Base-by-base conservation (phyloP, 1,140 invertebrate species). In the Macrocentrus cingulum region DNA sequence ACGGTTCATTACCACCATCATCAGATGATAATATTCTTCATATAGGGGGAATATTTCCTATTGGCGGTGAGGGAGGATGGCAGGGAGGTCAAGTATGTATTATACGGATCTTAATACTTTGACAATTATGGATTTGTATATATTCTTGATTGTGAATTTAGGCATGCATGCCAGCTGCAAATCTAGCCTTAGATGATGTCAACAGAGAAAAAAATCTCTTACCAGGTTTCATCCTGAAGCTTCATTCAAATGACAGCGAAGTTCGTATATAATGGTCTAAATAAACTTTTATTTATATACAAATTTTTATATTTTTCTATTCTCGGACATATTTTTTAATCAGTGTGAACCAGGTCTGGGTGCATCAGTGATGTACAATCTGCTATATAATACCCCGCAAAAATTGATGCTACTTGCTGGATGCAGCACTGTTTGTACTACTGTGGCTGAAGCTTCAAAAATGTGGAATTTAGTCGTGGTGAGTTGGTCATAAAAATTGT, bases 401-500 rank as follows among this genome's bases (percentile, higher is more conserved):
- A 99, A 99, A 81, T 81, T 99, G 61, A 94, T 99, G 84, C 80
- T 99, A 46, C 81, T 99, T 20, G 93, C 94, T 2, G 98, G 97
- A 45, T 99, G 97, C 77, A 97, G 94, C 63, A 98, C 96, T 1
- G 97, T 99, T n/a, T 99, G 97, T 68, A 99, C 97, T 6, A 98
- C 97, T 39, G 95, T 99, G 1, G 97, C 97, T 0, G 97, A 99
- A 81, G 95, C 97, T 23, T 97, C 97, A 20, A 98, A 97, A 81
- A 98, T 99, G 92, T 99, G 97, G 97, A 99, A 99, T 81, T 83
- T 99, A 36, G 91, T 99, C 70, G 97, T 99, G 81, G 96, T 99
- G 83, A 88, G 91, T 84, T n/a, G n/a, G n/a, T n/a, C n/a, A n/a
- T n/a, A n/a, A n/a, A n/a, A n/a, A n/a, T n/a, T n/a, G n/a, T n/a